phyloP scores from a whole-genome alignment of 2,113 vertebrate species.

The Pelecanoides urinatrix region DNA sequence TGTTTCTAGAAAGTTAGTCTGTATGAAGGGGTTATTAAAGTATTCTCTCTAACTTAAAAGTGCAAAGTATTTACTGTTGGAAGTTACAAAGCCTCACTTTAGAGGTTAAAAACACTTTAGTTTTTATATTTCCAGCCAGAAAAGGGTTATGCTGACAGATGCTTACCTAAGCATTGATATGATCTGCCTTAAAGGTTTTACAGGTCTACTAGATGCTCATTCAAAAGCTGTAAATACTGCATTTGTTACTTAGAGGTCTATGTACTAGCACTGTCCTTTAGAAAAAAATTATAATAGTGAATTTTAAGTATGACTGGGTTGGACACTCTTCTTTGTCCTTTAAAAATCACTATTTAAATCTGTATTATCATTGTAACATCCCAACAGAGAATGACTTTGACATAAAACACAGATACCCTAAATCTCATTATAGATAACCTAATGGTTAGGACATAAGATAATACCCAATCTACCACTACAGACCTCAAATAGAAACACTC shows the following conservation, averaged over 20 bases:
- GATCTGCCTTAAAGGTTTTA: neutral
- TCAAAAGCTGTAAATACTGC: neutral
- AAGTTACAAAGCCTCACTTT: neutral
- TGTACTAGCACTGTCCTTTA: neutral
- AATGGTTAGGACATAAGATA: accelerated
- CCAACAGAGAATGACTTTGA: neutral
- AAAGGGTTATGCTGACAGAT: neutral
- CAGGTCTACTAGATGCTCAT: neutral
- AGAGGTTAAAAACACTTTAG: neutral
- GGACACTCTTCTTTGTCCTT: neutral
- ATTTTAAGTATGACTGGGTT: neutral
- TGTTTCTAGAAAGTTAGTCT: neutral
- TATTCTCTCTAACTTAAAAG: neutral
- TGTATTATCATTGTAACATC: accelerated
- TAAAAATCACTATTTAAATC: neutral
- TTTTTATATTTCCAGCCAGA: neutral
- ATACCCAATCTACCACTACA: neutral
- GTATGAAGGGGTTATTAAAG: neutral
- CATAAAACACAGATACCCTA: neutral
- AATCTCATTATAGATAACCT: neutral
- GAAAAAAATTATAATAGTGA: neutral
- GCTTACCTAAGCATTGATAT: neutral
- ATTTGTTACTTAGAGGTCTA: neutral
- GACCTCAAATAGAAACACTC: neutral
- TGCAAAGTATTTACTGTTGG: neutral